A percentile compares a stretch with the other conserved stretches of the same genome.
Conservation (phyloP, 2,888 invertebrate genomes). For the Charanyca ferruginea region DNA sequence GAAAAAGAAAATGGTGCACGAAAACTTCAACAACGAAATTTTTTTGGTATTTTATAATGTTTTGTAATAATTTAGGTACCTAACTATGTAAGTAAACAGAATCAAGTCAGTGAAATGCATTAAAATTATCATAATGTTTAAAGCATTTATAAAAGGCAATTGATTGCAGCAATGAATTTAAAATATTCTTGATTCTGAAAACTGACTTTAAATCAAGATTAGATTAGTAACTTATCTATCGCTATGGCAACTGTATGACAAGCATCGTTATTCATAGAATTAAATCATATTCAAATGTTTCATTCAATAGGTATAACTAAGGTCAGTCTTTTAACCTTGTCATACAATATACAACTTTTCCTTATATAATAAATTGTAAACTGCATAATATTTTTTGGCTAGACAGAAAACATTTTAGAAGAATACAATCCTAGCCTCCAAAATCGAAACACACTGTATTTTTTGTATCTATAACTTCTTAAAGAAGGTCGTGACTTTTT, state of each 20-base stretch:
- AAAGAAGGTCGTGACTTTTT: no score
- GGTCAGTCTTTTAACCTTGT: conserved; percentile 35
- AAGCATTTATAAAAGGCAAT: conserved; percentile 46
- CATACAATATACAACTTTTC: conserved; percentile 33
- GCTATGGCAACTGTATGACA: conserved; percentile 30
- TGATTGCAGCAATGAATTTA: conserved; percentile 36
- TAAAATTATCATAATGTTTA: conserved; percentile 15
- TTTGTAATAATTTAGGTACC: neutral
- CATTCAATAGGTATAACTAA: conserved; percentile 10
- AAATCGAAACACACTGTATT: no score
- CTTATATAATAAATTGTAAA: conserved; percentile 16
- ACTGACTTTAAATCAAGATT: conserved; percentile 43
- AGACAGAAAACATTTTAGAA: neutral
- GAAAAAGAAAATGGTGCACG: conserved; percentile 1
- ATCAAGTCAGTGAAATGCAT: conserved; percentile 4
- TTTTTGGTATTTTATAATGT: neutral
- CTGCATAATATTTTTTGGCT: neutral
- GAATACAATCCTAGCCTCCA: neutral
- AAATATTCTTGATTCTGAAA: conserved; percentile 32
- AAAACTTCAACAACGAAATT: conserved; percentile 1
- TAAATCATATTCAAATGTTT: conserved; percentile 30
- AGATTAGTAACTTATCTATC: conserved; percentile 37
- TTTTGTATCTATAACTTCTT: no score
- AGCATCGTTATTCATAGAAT: conserved; percentile 26
- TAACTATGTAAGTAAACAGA: conserved; percentile 15